Evolutionary conservation across 2,113 vertebrate species (phyloP).

Genomic region (Diadophis punctatus): DNA sequence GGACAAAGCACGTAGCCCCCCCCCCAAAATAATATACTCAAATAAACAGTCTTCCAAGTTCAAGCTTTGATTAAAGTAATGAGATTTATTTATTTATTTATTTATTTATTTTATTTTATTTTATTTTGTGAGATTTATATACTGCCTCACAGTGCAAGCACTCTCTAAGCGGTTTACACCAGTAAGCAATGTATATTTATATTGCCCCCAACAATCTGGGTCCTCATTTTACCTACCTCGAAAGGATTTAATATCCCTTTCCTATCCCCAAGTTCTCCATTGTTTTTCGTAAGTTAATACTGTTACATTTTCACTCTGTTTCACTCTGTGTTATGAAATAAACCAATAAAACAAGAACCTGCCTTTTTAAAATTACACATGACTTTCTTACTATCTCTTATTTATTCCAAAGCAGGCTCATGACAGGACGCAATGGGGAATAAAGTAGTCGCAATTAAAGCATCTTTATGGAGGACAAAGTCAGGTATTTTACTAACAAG

Average conservation of each 20-base stretch:
- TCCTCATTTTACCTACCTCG: no score
- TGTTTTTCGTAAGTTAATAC: neutral
- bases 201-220: no score
- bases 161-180: no score
- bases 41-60: neutral
- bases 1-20: neutral
- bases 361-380: neutral
- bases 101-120: no score
- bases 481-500: constrained; percentile 31
- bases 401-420: neutral
- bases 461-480: constrained; percentile 26
- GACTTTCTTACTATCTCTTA: neutral
- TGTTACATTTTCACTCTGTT: neutral
- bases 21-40: neutral
- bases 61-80: neutral
- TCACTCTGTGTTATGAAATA: neutral
- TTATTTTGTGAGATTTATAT: no score
- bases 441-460: constrained; percentile 3
- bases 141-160: no score
- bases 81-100: no score
- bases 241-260: neutral
- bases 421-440: neutral
- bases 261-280: neutral
- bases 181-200: no score
- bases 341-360: neutral